Evolutionary conservation across 2,113 vertebrate species (phyloP).

Genomic region (Lota lota): DNA sequence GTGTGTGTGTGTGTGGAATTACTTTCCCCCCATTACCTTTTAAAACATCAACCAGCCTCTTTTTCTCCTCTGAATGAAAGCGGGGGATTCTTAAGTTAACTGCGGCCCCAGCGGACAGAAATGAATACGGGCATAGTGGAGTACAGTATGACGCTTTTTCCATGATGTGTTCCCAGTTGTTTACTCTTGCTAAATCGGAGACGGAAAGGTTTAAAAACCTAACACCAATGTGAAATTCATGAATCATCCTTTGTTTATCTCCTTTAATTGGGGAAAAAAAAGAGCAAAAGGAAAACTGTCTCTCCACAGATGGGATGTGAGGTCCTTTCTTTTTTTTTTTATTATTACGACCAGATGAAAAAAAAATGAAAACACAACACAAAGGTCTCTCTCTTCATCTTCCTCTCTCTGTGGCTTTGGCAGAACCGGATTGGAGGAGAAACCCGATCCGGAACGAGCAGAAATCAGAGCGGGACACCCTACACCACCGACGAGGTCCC

Average conservation of each 20-base stretch:
- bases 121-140: conserved; percentile 66
- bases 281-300: conserved; percentile 52
- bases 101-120: conserved; percentile 42
- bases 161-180: conserved; percentile 72
- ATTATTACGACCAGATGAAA: conserved; percentile 78
- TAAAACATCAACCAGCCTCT: conserved; percentile 59
- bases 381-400: conserved; percentile 61
- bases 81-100: conserved; percentile 58
- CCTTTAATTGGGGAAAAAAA: conserved; percentile 64
- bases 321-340: conserved; percentile 47
- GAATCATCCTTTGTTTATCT: conserved; percentile 73
- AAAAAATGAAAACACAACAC: conserved; percentile 68
- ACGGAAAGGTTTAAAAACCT: conserved; percentile 70
- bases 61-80: conserved; percentile 60
- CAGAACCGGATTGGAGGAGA: conserved; percentile 76
- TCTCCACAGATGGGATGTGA: conserved; percentile 59
- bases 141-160: conserved; percentile 71
- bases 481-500: conserved; percentile 93
- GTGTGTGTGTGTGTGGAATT: conserved; percentile 58
- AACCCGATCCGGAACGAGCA: conserved; percentile 84
- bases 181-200: conserved; percentile 74
- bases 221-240: conserved; percentile 73
- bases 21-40: conserved; percentile 56
- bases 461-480: conserved; percentile 96
- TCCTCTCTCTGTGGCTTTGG: conserved; percentile 65